Evolutionary conservation across 2,797 vertebrate genomes (phyloP).

Genomic region (Eurystomus glaucurus): DNA sequence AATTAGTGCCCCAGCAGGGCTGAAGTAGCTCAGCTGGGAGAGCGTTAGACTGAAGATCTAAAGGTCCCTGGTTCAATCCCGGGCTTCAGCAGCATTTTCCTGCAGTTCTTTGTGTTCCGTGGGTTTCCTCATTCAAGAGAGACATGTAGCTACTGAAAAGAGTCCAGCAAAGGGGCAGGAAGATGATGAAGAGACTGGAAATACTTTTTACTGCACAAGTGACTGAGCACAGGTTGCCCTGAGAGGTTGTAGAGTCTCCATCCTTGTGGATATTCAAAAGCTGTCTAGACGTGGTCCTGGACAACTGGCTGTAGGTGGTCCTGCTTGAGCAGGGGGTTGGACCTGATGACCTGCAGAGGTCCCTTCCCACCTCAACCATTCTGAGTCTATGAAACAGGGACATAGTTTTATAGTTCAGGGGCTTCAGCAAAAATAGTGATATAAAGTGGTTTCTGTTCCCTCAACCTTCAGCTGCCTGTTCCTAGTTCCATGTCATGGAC

Average conservation of each 20-base stretch:
- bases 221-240: not conserved
- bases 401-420: not conserved
- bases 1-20: rapidly evolving
- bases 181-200: not conserved
- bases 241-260: not conserved
- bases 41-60: slow-evolving; percentile 69
- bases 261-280: not conserved
- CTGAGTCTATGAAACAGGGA: not conserved
- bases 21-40: slow-evolving; percentile 72
- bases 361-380: not conserved
- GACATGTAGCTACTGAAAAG: not conserved
- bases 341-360: not conserved
- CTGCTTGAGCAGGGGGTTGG: not conserved
- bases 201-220: not conserved
- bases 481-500: not conserved
- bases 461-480: not conserved
- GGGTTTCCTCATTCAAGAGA: not conserved
- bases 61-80: slow-evolving; percentile 40
- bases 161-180: rapidly evolving
- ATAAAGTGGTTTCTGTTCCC: not conserved
- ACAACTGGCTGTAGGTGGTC: not conserved
- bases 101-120: rapidly evolving
- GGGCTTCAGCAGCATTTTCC: not conserved
- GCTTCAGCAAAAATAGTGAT: not conserved
- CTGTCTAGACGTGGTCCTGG: rapidly evolving